Conservation (phyloP, 2,888 invertebrate genomes). For the Therioaphis trifolii region DNA sequence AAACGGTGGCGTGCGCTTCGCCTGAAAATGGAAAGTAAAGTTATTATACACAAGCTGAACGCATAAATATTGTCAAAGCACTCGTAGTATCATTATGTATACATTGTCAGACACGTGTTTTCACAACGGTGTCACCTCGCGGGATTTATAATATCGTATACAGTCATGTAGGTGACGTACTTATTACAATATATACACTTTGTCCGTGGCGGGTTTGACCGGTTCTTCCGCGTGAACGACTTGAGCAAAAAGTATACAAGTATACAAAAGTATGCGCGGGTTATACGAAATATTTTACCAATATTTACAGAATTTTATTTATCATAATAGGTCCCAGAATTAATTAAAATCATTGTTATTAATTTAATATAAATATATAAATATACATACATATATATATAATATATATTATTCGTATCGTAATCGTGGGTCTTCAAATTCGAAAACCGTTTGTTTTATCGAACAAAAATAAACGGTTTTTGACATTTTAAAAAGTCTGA, state of each 20-base stretch:
- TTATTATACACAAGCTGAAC: not conserved
- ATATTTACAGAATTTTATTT: not conserved
- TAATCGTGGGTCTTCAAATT: too few species aligned
- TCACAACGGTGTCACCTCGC: not conserved
- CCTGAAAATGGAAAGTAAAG: slow-evolving; percentile 1
- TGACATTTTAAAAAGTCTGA: too few species aligned
- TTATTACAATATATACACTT: not conserved
- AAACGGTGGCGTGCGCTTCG: not conserved
- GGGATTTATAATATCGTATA: not conserved
- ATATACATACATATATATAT: too few species aligned
- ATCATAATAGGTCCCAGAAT: too few species aligned
- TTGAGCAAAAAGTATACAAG: not conserved
- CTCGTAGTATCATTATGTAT: not conserved
- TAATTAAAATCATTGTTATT: too few species aligned
- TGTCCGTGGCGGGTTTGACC: not conserved
- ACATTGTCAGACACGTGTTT: not conserved
- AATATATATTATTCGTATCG: too few species aligned
- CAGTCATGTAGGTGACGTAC: not conserved
- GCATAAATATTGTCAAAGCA: not conserved
- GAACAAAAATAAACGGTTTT: too few species aligned
- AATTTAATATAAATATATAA: too few species aligned
- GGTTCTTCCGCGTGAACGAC: not conserved
- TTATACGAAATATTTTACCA: not conserved
- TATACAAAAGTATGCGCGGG: too few species aligned
- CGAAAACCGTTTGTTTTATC: too few species aligned